Evolutionary conservation across 2,888 invertebrate species (phyloP).

Genomic region (Linnaemya tessellans): DNA sequence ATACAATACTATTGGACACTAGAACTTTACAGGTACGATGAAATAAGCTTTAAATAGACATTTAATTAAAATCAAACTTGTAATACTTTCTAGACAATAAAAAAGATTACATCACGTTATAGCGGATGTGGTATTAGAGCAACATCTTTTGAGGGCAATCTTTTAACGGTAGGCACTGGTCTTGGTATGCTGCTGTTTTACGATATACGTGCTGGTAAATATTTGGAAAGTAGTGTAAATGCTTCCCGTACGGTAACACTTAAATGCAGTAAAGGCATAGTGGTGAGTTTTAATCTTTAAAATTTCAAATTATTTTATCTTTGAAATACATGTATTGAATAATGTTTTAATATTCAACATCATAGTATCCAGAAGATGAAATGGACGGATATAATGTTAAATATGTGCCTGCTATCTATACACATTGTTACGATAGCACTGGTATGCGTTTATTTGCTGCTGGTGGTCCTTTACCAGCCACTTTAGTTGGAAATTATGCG

Average conservation of each 20-base stretch:
- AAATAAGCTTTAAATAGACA: background rate
- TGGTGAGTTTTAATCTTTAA: slow-evolving; percentile 85
- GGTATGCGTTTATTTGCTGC: slow-evolving; percentile 96
- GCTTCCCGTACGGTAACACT: slow-evolving; percentile 93
- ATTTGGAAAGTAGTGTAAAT: slow-evolving; percentile 94
- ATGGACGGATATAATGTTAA: slow-evolving; percentile 93
- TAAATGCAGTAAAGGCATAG: slow-evolving; percentile 94
- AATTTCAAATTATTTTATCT: background rate
- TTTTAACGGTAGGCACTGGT: slow-evolving; percentile 97
- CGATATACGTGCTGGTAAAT: slow-evolving; percentile 95
- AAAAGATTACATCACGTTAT: slow-evolving; percentile 92
- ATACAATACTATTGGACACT: slow-evolving; percentile 94
- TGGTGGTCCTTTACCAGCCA: slow-evolving; percentile 96
- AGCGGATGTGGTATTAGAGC: slow-evolving; percentile 96
- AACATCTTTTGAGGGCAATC: slow-evolving; percentile 94
- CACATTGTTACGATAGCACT: slow-evolving; percentile 96
- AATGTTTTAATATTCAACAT: background rate
- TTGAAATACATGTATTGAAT: background rate
- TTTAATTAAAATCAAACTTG: background rate
- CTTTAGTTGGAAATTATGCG: slow-evolving; percentile 96
- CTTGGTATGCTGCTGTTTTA: slow-evolving; percentile 96
- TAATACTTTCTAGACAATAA: slow-evolving; percentile 85
- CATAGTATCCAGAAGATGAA: slow-evolving; percentile 92
- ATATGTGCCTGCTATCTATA: slow-evolving; percentile 97
- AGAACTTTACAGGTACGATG: slow-evolving; percentile 89